Conservation (phyloP, 2,888 invertebrate genomes). For the Bellardia bayeri region DNA sequence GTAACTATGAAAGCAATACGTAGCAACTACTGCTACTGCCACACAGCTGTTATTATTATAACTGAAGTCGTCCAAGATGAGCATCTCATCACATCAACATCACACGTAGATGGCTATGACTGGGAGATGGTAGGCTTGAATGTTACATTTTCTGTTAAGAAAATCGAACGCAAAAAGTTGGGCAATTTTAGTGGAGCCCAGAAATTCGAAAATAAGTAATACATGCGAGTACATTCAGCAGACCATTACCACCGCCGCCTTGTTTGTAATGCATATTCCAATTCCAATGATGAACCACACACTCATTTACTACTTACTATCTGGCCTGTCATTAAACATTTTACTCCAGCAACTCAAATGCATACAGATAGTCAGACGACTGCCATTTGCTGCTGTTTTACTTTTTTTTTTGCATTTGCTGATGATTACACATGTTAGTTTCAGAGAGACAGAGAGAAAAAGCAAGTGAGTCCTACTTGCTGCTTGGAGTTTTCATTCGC, state of each 20-base stretch:
- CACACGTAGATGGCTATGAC: conserved; percentile 51
- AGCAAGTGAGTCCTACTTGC: not conserved
- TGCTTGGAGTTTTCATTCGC: not conserved
- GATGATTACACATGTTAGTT: conserved; percentile 22
- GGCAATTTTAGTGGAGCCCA: conserved; percentile 77
- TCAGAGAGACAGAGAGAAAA: not conserved
- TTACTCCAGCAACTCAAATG: conserved; percentile 37
- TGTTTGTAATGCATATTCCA: conserved; percentile 52
- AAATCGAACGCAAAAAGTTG: not conserved
- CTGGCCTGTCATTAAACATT: conserved; percentile 60
- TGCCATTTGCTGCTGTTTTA: not conserved
- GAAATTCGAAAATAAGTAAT: conserved; percentile 51
- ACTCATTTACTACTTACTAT: conserved; percentile 25
- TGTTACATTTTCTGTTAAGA: conserved; percentile 1
- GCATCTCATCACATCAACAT: conserved; percentile 71
- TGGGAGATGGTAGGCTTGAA: conserved; percentile 15
- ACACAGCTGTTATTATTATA: conserved; percentile 65
- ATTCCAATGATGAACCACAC: conserved; percentile 50
- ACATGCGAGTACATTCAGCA: conserved; percentile 59
- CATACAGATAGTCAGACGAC: not conserved
- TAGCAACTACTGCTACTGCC: conserved; percentile 16
- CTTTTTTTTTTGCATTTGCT: not conserved
- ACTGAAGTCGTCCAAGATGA: conserved; percentile 68
- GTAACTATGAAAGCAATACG: conserved; percentile 10
- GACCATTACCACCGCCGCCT: conserved; percentile 69